These are phyloP conservation scores for Argopecten irradians DNA, from an alignment of 1,140 invertebrate genomes.

Conservation along the genomic window DNA sequence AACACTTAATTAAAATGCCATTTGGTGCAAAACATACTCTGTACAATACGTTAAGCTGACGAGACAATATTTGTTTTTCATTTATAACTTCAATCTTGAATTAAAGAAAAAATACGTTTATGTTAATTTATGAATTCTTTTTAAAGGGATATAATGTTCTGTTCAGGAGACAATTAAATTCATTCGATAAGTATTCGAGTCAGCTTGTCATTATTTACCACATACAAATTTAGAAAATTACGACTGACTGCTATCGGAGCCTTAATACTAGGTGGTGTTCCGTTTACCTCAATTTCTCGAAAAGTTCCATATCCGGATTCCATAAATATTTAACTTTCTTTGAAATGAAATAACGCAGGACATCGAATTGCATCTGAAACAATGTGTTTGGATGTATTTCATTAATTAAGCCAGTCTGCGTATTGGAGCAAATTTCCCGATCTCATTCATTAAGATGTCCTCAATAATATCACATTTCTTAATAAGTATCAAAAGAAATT, in stretches of 20 bases:
- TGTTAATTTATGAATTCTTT: not conserved
- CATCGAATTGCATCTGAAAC: slow-evolving; percentile 48
- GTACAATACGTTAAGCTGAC: too few relatives aligned
- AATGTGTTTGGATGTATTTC: not conserved
- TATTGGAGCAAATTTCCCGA: not conserved
- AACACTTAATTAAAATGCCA: too few relatives aligned
- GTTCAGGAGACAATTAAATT: not conserved
- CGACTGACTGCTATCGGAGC: not conserved
- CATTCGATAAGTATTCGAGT: too few relatives aligned
- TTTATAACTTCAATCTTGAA: too few relatives aligned
- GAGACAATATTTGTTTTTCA: too few relatives aligned
- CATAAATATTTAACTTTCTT: slow-evolving; percentile 73
- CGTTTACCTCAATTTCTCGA: slow-evolving; percentile 63
- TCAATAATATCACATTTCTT: not conserved
- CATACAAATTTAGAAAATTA: not conserved
- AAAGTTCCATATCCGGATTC: slow-evolving; percentile 56
- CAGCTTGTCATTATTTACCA: not conserved
- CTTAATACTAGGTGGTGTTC: not conserved
- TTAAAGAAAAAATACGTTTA: too few relatives aligned
- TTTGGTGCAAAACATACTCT: too few relatives aligned
- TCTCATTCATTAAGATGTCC: not conserved
- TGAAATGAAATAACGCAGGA: slow-evolving; percentile 60
- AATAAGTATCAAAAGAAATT: not conserved
- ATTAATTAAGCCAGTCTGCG: not conserved
- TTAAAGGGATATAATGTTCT: not conserved